Base-by-base conservation (phyloP, 2,888 invertebrate genomes). In the Digitonthophagus gazella region DNA sequence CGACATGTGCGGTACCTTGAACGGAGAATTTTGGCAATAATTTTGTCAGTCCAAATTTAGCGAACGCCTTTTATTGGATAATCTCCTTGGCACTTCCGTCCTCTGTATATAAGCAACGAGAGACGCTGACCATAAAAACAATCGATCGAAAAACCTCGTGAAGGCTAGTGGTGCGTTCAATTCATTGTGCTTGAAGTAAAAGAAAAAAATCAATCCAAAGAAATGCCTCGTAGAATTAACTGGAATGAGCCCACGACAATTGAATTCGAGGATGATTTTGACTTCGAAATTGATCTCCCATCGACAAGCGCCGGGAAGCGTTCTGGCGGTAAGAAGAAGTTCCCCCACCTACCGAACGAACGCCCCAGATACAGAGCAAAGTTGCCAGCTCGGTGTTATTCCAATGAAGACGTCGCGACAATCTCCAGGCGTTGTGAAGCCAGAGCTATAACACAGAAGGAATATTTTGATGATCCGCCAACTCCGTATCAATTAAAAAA, bases 261-360 rank as follows among this genome's bases (percentile, higher is more conserved):
- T 68, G 88, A 91, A 69, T 94, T 93, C 84, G 90, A 92, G 79
- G 90, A 90, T 82, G 94, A 94, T 83, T 94, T 93, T 83, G 91
- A 91, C 74, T 92, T 90, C 81, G 93, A 91, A 66, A 91, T 93
- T 78, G 91, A 93, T 84, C 93, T 88, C 83, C 83, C 92, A 93
- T 81, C 93, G 93, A 64, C 93, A 94, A 90, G 90, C 78, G 88
- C 87, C 58, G 92, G 91, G 83, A 87, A 89, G 74, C 84, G 76
- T 68, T 80, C 79, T 64, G 77, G 74, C 57, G 77, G 76, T 71
- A 74, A 75, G 61, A 81, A 81, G 74, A 19, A 19, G 8, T 80
- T 81, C 70, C 90, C 93, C 73, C 91, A 92, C 83, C 84, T 93
- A 74, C 92, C 87, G 71, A 89, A 90, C 81, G 91, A 91, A 80